phyloP scores from a whole-genome alignment of 2,797 vertebrate genomes.

The Fringilla coelebs region DNA sequence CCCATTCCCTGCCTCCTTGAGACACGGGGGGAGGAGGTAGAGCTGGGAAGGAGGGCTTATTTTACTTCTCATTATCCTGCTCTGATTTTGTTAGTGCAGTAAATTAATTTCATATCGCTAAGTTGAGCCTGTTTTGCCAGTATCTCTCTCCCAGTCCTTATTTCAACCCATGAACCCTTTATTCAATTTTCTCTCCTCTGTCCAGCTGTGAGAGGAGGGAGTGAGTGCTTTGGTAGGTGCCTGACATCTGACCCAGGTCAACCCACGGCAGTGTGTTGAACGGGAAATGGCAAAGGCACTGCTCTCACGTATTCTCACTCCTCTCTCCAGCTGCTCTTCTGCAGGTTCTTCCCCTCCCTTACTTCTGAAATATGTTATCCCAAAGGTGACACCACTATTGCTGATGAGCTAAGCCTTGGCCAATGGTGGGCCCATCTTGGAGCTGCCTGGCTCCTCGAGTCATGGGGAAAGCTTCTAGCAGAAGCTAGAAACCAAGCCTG shows the following conservation, averaged over 20 bases:
- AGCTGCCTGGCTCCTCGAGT: rapidly evolving
- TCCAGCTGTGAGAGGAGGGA: background rate
- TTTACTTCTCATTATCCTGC: background rate
- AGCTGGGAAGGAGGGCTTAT: background rate
- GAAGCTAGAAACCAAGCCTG: background rate
- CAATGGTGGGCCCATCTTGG: background rate
- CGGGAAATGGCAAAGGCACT: background rate
- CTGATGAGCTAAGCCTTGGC: background rate
- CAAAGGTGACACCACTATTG: background rate
- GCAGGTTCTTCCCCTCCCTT: background rate
- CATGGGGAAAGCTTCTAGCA: background rate
- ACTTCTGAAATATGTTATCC: background rate
- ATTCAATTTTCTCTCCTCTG: background rate
- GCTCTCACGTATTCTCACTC: background rate
- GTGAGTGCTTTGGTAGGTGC: background rate
- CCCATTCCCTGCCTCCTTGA: background rate
- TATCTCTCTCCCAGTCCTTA: background rate
- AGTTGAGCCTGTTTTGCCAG: background rate
- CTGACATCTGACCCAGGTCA: background rate
- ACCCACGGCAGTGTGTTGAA: background rate
- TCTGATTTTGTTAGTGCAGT: background rate
- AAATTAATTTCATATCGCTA: background rate
- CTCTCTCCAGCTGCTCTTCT: background rate
- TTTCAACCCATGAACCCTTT: background rate
- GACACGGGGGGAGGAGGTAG: background rate